Conservation (phyloP, 2,888 invertebrate species). For the Macrostomum cliftonense region DNA sequence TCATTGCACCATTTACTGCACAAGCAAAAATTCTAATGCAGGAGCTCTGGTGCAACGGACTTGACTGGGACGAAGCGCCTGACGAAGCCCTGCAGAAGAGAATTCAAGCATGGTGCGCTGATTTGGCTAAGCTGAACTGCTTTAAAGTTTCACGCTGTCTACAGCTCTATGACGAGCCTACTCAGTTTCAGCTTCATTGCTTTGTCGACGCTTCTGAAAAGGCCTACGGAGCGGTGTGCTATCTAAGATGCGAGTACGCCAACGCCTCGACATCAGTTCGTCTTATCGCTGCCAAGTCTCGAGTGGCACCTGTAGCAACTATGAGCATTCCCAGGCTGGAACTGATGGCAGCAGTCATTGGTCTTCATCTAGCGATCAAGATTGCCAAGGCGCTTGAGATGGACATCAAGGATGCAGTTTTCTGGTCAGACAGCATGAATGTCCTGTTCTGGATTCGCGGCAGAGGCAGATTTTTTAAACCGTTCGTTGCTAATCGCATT, state of each 20-base stretch:
- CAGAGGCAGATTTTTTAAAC: conserved; percentile 4
- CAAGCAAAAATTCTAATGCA: conserved; percentile 2
- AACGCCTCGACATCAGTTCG: not conserved
- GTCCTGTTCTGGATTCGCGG: conserved; percentile 8
- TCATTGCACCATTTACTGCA: not conserved
- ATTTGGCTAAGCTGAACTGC: not conserved
- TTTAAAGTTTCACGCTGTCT: not conserved
- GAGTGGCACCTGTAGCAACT: conserved; percentile 2
- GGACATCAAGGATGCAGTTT: not conserved
- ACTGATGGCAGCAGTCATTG: conserved; percentile 2
- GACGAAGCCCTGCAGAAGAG: not conserved
- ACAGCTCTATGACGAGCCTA: not conserved
- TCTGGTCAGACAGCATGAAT: conserved; percentile 11
- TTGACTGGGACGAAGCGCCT: not conserved
- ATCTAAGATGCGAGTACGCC: not conserved
- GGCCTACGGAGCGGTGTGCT: conserved; percentile 5
- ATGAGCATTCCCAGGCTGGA: conserved; percentile 6
- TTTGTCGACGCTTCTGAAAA: conserved; percentile 5
- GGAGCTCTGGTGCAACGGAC: not conserved
- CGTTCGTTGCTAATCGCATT: conserved; percentile 8
- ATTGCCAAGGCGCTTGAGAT: not conserved
- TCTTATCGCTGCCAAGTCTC: conserved; percentile 3
- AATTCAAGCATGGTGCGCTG: not conserved
- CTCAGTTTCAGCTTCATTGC: not conserved
- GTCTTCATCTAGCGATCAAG: not conserved